Base-by-base conservation (phyloP, 2,797 vertebrate species). In the Tapirus indicus region DNA sequence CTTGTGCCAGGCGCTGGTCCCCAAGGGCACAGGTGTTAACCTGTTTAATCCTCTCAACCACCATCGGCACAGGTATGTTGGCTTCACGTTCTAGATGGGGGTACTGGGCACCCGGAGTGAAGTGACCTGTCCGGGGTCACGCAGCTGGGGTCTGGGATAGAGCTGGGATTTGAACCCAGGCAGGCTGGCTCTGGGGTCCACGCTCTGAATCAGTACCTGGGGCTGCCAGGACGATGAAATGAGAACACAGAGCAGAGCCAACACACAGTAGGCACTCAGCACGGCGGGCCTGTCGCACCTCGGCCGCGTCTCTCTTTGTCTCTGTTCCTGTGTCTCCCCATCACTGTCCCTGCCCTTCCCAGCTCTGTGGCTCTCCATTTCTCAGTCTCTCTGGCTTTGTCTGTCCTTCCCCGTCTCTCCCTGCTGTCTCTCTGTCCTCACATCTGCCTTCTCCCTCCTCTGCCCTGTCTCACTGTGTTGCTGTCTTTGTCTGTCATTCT, bases 271-370 rank as follows among this genome's bases (percentile, higher is more conserved):
- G 94, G 90, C n/a, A 0, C 18, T 2, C 3, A 2, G 71, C 21
- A 8, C 0, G 0, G 20, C 47, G 41, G 78, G 85, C 77, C 44
- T 13, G 3, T 0, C 0, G 0, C 0, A 0, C 27, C 0, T 0
- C 2, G 0, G 77, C 78, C 2, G 2, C 11, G 1, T 41, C 3
- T 13, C 21, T 35, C 93, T 44, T 21, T 62, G 52, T 38, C 72
- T 20, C 35, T 2, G 60, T 44, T 64, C 71, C 56, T 20, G 2
- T 0, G 0, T 54, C 41, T 86, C 35, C 23, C 38, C 32, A 0
- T 11, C 5, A 10, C 91, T 16, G 58, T 49, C 80, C 62, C 69
- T 6, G 11, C 27, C 66, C n/a, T 25, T 2, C 7, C 29, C 14
- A 1, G 29, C 29, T 25, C 80, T 7, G 7, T 25, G 0, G 1